Evolutionary conservation across 2,113 vertebrate genomes (phyloP).

Genomic region (Halcyon senegalensis): DNA sequence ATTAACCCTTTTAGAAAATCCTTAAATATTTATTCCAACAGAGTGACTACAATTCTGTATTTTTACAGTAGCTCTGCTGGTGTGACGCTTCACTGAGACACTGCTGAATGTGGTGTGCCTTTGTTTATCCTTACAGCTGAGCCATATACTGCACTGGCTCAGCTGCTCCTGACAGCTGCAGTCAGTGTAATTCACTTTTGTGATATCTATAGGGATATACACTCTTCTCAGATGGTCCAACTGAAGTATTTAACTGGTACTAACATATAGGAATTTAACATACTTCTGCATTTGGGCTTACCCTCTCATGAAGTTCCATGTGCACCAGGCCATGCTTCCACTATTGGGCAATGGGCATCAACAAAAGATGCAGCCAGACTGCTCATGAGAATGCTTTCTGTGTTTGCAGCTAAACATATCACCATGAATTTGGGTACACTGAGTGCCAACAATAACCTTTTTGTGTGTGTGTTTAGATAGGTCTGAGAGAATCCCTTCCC

Average conservation of each 20-base stretch:
- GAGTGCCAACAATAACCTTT: background rate
- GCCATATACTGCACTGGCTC: background rate
- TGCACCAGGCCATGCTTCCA: background rate
- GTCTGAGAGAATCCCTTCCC: background rate
- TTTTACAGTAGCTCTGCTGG: background rate
- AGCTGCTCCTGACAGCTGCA: conserved; percentile 52
- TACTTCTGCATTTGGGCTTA: background rate
- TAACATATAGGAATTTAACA: background rate
- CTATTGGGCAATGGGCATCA: background rate
- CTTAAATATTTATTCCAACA: conserved; percentile 54
- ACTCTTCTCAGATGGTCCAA: background rate
- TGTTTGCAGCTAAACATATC: background rate
- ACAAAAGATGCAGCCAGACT: background rate
- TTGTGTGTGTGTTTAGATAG: background rate
- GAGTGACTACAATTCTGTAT: background rate
- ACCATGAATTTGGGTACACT: background rate
- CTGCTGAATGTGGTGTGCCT: background rate
- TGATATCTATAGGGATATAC: background rate
- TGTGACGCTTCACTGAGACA: background rate
- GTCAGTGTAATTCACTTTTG: background rate
- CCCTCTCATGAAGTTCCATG: background rate
- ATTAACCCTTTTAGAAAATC: conserved; percentile 47
- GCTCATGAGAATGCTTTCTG: background rate
- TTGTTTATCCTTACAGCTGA: conserved; percentile 18
- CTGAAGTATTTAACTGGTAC: background rate